Evolutionary conservation across 1,140 invertebrate species (phyloP), one percentile per base, ranked within the genome.

Genomic region (Pseudomyrmex concolor): DNA sequence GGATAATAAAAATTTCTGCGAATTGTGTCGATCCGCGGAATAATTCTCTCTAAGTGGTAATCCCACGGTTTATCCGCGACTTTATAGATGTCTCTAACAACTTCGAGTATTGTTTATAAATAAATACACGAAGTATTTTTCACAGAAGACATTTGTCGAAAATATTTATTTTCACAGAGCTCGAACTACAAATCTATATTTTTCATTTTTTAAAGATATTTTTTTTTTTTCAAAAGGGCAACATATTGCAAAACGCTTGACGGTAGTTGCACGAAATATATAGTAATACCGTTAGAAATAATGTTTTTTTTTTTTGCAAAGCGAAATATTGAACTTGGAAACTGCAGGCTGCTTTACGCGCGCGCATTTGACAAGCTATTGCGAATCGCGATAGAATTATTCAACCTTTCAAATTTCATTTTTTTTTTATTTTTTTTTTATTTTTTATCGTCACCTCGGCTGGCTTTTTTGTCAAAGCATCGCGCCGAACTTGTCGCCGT

Each of bases 381-480:
- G 34, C 48, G 45, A 72, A 66, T 71, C 15, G 62, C 59, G 17
- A 63, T 81, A 51, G 51, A 63, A 64, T 72, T 84, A 64, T 84
- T 72, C 43, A 63, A 50, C 13, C 43, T 51, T 62, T 64, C 51
- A 25, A 51, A 81, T 66, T 25, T 54, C 13, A 34, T 7, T 34
- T 34, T 7, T 5, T 7, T 34, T 7, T 62, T 62, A 59, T 59
- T 34, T 34, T 63, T 62, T 66, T 34, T 34, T 55, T 48, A 59
- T 59, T 62, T 64, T 55, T 63, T 50, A 17, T 13, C 25, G 8
- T 51, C 5, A 59, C 4, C 22, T 4, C 22, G 19, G 10, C 59
- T 55, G 22, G 25, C 22, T 67, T 85, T 62, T 63, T 82, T 48
- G 70, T 74, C 51, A 57, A 74, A 83, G 62, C 34, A 15, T n/a